These are phyloP conservation scores for Drosophila jambulina DNA, from an alignment of 1,140 invertebrate species.

Conservation along the genomic window DNA sequence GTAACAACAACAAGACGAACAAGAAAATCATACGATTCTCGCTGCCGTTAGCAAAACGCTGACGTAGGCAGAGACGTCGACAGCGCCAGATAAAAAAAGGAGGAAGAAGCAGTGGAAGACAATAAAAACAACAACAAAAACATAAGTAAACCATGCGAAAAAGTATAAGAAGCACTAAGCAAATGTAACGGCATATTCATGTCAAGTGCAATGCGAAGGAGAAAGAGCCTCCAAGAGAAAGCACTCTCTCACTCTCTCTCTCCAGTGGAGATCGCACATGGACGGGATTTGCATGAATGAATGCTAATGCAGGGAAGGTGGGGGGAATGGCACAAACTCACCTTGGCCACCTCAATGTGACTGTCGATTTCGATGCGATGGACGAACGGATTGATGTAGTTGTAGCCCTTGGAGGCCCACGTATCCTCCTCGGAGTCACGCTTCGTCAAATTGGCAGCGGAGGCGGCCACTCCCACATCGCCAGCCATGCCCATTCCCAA, in stretches of 20 bases:
- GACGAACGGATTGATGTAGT: conserved; percentile 91
- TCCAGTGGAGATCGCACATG: conserved; percentile 39
- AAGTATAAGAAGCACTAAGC: conserved; percentile 12
- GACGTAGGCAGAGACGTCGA: conserved; percentile 49
- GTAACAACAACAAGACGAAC: conserved; percentile 41
- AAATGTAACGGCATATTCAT: conserved; percentile 50
- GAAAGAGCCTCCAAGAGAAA: conserved; percentile 23
- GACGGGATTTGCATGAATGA: conserved; percentile 59
- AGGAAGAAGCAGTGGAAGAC: conserved; percentile 29
- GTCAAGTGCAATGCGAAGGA: conserved; percentile 45
- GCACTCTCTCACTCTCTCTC: conserved; percentile 10
- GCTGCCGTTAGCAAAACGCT: conserved; percentile 48
- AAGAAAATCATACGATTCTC: conserved; percentile 79
- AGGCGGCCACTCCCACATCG: conserved; percentile 18
- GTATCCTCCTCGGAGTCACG: conserved; percentile 75
- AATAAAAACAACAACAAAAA: conserved; percentile 27
- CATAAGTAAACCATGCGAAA: conserved; percentile 13
- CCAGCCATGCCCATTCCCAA: conserved; percentile 2
- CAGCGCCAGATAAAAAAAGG: conserved; percentile 53
- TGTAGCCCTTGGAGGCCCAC: conserved; percentile 86
- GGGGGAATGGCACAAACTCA: conserved; percentile 85
- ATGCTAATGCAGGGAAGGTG: conserved; percentile 3
- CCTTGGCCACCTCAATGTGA: conserved; percentile 94
- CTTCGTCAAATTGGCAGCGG: conserved; percentile 44
- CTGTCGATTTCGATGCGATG: conserved; percentile 93